These are phyloP conservation scores for Gibbula magus DNA, from an alignment of 2,888 invertebrate genomes.

Conservation along the genomic window DNA sequence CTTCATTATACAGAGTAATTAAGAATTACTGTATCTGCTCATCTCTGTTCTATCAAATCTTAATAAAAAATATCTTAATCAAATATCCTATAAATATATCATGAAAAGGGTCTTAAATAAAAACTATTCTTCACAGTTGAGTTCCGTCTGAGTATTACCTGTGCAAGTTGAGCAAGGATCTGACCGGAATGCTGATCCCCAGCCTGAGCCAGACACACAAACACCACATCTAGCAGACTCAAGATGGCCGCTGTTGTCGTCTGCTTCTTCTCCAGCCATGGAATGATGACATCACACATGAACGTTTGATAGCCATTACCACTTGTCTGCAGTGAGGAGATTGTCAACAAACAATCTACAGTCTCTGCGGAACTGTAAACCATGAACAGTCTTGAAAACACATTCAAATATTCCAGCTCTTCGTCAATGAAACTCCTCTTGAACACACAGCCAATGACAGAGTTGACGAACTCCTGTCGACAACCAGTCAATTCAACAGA, in stretches of 20 bases:
- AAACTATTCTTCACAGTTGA: background rate
- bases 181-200: constrained; percentile 22
- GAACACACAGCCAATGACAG: background rate
- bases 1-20: no score
- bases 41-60: no score
- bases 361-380: background rate
- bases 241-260: constrained; percentile 23
- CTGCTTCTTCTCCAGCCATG: constrained; percentile 50
- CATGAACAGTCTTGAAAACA: background rate
- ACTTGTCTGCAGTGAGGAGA: background rate
- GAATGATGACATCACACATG: constrained; percentile 56
- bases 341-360: background rate
- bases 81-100: background rate
- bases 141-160: background rate
- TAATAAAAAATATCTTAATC: no score
- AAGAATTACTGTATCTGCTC: no score
- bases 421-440: background rate
- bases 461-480: background rate
- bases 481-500: constrained; percentile 43
- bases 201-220: constrained; percentile 49
- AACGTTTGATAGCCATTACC: constrained; percentile 31
- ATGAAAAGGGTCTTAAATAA: background rate
- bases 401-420: background rate
- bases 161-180: background rate
- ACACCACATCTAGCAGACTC: constrained; percentile 48